Base-by-base conservation (phyloP, 2,113 vertebrate species). In the Condylura cristata region DNA sequence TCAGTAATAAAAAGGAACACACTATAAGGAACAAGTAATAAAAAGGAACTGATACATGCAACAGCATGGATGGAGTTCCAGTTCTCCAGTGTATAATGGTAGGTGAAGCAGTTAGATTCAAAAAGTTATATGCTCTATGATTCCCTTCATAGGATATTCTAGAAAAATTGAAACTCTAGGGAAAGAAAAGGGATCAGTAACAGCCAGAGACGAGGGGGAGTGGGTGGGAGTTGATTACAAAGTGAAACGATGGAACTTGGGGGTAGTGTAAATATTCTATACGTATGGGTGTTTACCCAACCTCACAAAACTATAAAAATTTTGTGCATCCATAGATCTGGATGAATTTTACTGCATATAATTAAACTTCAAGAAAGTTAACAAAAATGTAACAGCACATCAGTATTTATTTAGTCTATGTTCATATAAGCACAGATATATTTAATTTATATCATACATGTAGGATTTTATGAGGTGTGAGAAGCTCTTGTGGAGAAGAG, bases 71-170 rank as follows among this genome's bases (percentile, higher is more conserved):
- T 61, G 20, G 17, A 37, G n/a, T 44, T 79, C 68, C 68, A 84
- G 11, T 89, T 96, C 51, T 58, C 80, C 56, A 85, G 79, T 17
- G 56, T 30, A 74, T 48, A 76, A 71, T 41, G 14, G 8, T 41
- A 97, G 76, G 12, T 83, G 58, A 70, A 86, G 60, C 70, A 84
- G 46, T 22, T 60, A 94, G 71, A 85, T 46, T 90, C 81, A 71
- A 71, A 92, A 82, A 22, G 60, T 30, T 37, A 90, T 24, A 83
- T 75, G 30, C 34, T 84, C 24, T 34, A 65, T 65, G 60, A 88
- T 41, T 85, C n/a, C 53, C 51, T 76, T 95, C 46, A 80, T 39
- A n/a, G 53, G 16, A 60, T n/a, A 85, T 85, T 75, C 74, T 84
- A 81, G n/a, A 76, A 66, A 86, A 84, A 24, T 28, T 48, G 48